Evolutionary conservation across 2,113 vertebrate species (phyloP), one percentile per base, ranked within the genome.

Genomic region (Larimichthys polyactis): DNA sequence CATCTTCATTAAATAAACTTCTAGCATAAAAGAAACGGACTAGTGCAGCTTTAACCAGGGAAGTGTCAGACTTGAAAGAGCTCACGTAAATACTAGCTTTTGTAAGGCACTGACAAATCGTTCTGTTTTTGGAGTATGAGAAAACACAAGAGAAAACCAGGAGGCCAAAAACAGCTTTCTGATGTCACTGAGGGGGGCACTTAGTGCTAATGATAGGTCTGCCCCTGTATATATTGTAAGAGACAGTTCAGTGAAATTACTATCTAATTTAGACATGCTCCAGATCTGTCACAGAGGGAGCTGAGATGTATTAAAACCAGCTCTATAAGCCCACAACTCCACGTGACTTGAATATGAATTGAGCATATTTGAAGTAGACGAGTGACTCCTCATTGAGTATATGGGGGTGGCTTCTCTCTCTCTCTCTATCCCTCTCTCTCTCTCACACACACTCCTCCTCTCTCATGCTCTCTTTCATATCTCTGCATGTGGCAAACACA

Each of bases 181-280:
- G 11, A 46, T 52, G 75, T 48, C 67, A 75, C 66, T 0, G 3
- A 49, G 51, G 58, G 59, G 54, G 71, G 72, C 60, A 78, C 71
- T 76, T 79, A 66, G 44, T 29, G 20, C 64, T 78, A 79, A 87
- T 82, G 74, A 84, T 15, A 80, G 73, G 74, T 75, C 83, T 74
- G 85, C 60, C 81, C 72, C 52, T 77, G 59, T 52, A 58, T 65
- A 83, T 54, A 81, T 32, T 68, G 70, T 46, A 67, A 75, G 59
- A 86, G 67, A 90, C 58, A 83, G 77, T 87, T 89, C 81, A 85
- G 54, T 88, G 81, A 83, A 90, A 89, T 79, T 79, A 85, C 79
- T 78, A 71, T 89, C 68, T 81, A 83, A 89, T 90, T 90, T 82
- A 70, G 75, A 82, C 75, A 58, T 83, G 79, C 71, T 85, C 86